Evolutionary conservation across 2,113 vertebrate genomes (phyloP), one percentile per base, ranked within the genome.

Genomic region (Mohoua ochrocephala): DNA sequence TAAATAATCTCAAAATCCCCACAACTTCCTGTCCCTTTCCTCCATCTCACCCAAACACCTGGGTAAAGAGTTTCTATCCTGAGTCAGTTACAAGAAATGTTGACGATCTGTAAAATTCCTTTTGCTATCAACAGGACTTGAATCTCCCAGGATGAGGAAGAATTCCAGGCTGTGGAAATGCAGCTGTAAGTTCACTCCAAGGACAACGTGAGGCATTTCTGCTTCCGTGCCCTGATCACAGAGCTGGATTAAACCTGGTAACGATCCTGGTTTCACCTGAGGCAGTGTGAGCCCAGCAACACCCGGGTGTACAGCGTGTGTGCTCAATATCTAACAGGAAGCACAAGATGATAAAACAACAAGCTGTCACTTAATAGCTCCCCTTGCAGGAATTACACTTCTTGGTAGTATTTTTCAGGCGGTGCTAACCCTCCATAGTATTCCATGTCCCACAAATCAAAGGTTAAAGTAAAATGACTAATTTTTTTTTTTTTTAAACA

Each of bases 271-370:
- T 50, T 68, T 30, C 3, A 71, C 74, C 41, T 15, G 61, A 47
- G 61, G 41, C 69, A 79, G 8, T 20, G 35, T 3, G 6, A 87
- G 53, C 63, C 42, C 70, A 22, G n/a, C 17, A 73, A 26, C 20
- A 54, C 60, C 49, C 13, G 2, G 28, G 13, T 44, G 41, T 49
- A 18, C 24, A 47, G 28, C 0, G 0, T 21, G 5, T 23, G 20
- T 10, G 44, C 37, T 70, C 41, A 11, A 2, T 11, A 15, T 17
- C 54, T 16, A 41, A 44, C 13, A 15, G 26, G 13, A 56, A 71
- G 37, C 20, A 86, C 11, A 41, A 64, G 47, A 44, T 19, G 67
- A 67, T 18, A 6, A 68, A 92, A 75, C 59, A 71, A 42, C 11
- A 59, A 33, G 22, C 10, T 91, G 31, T 12, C 23, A 60, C 2